Evolutionary conservation across 1,140 invertebrate species (phyloP), one percentile per base, ranked within the genome.

Genomic region (Akabosia matsudoensis): DNA sequence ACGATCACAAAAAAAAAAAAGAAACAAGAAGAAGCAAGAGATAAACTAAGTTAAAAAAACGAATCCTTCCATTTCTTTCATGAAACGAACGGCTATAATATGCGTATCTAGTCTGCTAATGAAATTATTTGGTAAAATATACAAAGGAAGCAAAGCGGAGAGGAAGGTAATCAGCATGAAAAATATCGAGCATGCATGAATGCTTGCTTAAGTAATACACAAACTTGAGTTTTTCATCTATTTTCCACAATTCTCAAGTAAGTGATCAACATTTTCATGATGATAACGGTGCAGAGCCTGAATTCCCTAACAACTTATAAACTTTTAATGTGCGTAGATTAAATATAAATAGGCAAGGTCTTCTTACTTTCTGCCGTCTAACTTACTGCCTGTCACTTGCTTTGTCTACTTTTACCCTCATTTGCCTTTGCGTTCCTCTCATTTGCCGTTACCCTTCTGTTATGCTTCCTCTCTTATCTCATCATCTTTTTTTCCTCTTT

Each of bases 41-140:
- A 10, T 45, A 45, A 45, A 45, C 18, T 7, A 45, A 45, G 7
- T n/a, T n/a, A n/a, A 45, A 45, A 45, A 45, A 18, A 10, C 7
- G 37, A 45, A 45, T 45, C 37, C 18, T 45, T 18, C 37, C 7
- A 45, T 45, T 18, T 45, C 37, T 45, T 45, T 45, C 7, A 45
- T 45, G 37, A 45, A 7, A 18, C 7, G 7, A 45, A 45, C 18
- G 37, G 18, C 37, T 7, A 18, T 45, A 18, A 18, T 45, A 45
- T 45, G 37, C 18, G 18, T 45, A 45, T 18, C 7, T 45, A 18
- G 37, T 7, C 37, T 18, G 37, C 37, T 45, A 45, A 45, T 56
- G 54, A 67, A 67, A 67, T 67, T 67, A 67, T 67, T 67, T 67
- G 61, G 61, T 67, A 67, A 67, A 67, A 13, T 24, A 67, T 18